A percentile compares a stretch with the other conserved stretches of the same genome.
These are phyloP conservation scores for Struthidea cinerea DNA, from an alignment of 2,113 vertebrate species.

Conservation along the genomic window DNA sequence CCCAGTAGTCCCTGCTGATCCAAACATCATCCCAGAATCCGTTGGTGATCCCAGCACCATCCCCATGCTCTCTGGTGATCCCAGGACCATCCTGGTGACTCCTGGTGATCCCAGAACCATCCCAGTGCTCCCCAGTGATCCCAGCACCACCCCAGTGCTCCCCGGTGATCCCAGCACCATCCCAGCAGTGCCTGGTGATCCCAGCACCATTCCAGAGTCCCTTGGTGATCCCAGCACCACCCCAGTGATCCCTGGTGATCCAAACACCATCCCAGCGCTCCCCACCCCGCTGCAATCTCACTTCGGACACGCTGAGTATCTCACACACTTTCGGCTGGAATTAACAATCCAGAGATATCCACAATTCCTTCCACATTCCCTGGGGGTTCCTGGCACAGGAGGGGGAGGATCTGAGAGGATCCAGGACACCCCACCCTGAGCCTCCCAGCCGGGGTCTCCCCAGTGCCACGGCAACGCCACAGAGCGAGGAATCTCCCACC, in stretches of 20 bases:
- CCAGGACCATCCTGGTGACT: too few species aligned
- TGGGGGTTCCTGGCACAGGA: not conserved
- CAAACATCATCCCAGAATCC: too few species aligned
- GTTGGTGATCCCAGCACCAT: too few species aligned
- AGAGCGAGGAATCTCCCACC: not conserved
- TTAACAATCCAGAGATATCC: not conserved
- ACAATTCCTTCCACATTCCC: not conserved
- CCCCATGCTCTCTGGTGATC: too few species aligned
- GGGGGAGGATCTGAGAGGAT: not conserved
- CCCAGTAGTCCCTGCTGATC: too few species aligned
- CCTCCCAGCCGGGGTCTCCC: not conserved
- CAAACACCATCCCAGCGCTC: too few species aligned
- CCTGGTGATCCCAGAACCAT: too few species aligned
- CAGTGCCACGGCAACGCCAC: not conserved
- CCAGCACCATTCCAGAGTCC: too few species aligned
- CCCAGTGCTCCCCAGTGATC: too few species aligned
- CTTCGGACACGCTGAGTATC: not conserved
- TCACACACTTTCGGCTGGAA: not conserved
- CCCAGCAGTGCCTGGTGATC: not conserved
- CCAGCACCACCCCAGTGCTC: too few species aligned
- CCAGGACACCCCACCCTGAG: not conserved
- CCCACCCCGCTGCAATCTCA: not conserved
- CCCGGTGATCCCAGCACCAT: not conserved
- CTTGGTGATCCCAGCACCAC: too few species aligned
- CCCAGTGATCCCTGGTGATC: too few species aligned